These are phyloP conservation scores for Dicrurus megarhynchus DNA, from an alignment of 2,113 vertebrate species.

Conservation along the genomic window DNA sequence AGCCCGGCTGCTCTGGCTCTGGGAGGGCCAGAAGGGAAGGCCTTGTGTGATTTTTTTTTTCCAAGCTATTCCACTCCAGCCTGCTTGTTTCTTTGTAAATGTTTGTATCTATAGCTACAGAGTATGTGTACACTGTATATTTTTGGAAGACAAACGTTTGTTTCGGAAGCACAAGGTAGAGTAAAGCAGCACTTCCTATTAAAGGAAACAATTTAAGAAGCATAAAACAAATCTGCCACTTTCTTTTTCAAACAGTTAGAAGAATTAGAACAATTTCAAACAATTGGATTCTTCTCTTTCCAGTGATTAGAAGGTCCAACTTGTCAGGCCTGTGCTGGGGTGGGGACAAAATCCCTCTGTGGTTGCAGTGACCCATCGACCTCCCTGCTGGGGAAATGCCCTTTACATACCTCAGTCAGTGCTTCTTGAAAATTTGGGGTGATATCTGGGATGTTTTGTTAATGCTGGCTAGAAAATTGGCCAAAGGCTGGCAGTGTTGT, in stretches of 20 bases:
- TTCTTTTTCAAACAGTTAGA: not conserved
- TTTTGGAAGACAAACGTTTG: not conserved
- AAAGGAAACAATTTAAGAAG: constrained; percentile 1
- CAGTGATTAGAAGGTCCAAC: not conserved
- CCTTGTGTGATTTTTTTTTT: not conserved
- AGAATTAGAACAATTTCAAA: not conserved
- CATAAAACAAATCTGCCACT: not conserved
- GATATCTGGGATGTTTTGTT: not conserved
- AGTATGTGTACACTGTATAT: constrained; percentile 7
- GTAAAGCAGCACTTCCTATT: constrained; percentile 13
- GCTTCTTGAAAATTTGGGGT: not conserved
- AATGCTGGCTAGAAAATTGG: not conserved
- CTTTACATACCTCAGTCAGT: not conserved
- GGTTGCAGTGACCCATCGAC: not conserved
- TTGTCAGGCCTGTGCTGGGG: not conserved
- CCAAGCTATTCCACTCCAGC: not conserved
- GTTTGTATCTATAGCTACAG: constrained; percentile 32
- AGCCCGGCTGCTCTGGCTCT: not conserved
- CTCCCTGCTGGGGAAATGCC: not conserved
- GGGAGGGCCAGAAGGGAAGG: not conserved
- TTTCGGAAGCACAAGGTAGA: not conserved
- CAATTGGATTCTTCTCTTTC: not conserved
- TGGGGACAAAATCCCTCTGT: not conserved
- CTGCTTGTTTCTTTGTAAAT: not conserved
- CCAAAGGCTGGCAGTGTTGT: not conserved